A percentile compares a stretch with the other conserved stretches of the same genome.
phyloP scores from a whole-genome alignment of 2,113 vertebrate species.

The Bos javanicus region DNA sequence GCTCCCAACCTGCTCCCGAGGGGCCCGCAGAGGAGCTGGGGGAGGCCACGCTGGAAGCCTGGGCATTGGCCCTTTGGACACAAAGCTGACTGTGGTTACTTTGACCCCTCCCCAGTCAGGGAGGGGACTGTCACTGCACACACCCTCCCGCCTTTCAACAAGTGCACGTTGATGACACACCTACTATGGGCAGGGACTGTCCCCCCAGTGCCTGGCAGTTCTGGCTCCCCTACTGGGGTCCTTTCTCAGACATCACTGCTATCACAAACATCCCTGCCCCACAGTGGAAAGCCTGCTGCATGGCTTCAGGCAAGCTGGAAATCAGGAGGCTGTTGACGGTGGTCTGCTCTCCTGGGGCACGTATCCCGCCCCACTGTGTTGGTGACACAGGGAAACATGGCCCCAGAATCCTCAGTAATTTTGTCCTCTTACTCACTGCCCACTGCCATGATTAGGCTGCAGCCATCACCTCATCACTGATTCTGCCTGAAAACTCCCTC shows the following conservation, averaged over 20 bases:
- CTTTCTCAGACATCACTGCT: background rate
- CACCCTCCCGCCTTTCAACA: background rate
- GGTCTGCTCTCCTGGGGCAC: background rate
- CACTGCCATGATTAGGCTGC: background rate
- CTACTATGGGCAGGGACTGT: background rate
- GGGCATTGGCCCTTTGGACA: constrained; percentile 84
- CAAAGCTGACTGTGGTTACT: constrained; percentile 40
- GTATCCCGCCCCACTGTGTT: background rate
- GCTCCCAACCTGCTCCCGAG: constrained; percentile 67
- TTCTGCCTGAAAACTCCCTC: background rate
- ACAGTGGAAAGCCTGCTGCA: background rate
- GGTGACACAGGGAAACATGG: background rate
- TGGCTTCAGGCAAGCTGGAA: background rate
- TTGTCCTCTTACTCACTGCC: background rate
- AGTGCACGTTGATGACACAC: background rate
- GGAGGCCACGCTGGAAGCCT: constrained; percentile 85
- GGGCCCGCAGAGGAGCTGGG: constrained; percentile 75
- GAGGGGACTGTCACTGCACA: background rate
- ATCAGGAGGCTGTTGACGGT: rapidly evolving
- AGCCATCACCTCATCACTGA: background rate
- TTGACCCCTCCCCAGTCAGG: background rate
- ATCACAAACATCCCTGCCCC: background rate
- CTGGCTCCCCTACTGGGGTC: background rate
- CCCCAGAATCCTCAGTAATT: background rate
- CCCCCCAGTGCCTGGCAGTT: background rate